Base-by-base conservation (phyloP, 2,797 vertebrate species). In the Gouania willdenowi region DNA sequence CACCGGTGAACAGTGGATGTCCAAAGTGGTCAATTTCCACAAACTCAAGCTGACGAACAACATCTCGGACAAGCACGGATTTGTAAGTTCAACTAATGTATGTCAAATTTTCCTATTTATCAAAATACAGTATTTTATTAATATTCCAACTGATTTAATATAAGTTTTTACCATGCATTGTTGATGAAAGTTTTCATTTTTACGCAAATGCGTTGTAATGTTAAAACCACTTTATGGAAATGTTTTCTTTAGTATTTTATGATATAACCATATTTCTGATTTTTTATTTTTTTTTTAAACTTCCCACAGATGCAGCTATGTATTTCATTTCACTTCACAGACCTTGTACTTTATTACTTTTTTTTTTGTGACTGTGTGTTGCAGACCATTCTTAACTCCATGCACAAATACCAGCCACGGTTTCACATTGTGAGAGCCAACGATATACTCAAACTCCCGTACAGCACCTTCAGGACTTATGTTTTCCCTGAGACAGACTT, bases 31-130 rank as follows among this genome's bases (percentile, higher is more conserved):
- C 79, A 98, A 95, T 77, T 98, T 98, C 81, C 95, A 97, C 90
- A 98, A 98, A 82, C 92, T 98, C 81, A 98, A 98, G 86, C 91
- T 98, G 80, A 98, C 96, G 27, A 98, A 98, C 62, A 98, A 98
- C 85, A 97, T 97, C 77, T 97, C 95, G 41, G 95, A 98, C 87
- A 98, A 98, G 82, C 95, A 98, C 25, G 95, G 95, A 91, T 98
- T 98, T 93, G 95, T 98, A 91, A 98, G 94, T 97, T 79, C 68
- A 31, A 81, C 68, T 79, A 82, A 79, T 83, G 73, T 85, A 81
- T 81, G 72, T 85, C 75, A 48, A n/a, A 66, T 82, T 82, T 81
- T 76, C 47, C 74, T 83, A 81, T 81, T 78, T 67, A 59, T 34
- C 55, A 71, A 60, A 19, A 16, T 78, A 74, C 48, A 15, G 7